These are phyloP conservation scores for Naja naja DNA, from an alignment of 2,113 vertebrate genomes.

Conservation along the genomic window DNA sequence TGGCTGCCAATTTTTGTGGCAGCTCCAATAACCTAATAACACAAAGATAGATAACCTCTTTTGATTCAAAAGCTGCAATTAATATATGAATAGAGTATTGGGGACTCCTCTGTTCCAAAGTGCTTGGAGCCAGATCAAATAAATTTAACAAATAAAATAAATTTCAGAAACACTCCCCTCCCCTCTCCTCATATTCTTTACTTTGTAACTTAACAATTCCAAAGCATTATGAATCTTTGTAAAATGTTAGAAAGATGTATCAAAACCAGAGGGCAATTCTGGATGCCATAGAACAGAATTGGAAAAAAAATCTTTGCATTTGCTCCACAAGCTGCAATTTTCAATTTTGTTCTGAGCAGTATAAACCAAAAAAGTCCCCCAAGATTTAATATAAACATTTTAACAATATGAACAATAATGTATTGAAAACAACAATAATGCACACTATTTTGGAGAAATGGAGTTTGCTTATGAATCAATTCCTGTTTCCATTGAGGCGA, in stretches of 20 bases:
- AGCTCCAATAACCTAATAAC: neutral
- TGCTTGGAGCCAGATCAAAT: neutral
- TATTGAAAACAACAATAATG: neutral
- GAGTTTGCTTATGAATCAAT: neutral
- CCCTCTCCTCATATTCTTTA: neutral
- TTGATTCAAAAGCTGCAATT: neutral
- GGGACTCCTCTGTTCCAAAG: neutral
- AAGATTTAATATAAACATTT: neutral
- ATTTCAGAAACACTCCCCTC: neutral
- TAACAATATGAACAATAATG: neutral
- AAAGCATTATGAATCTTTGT: neutral
- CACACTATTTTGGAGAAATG: neutral
- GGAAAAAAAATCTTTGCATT: neutral
- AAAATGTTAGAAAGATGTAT: neutral
- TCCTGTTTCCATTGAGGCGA: slow-evolving; percentile 32
- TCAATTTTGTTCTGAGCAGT: neutral
- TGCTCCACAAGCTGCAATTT: neutral
- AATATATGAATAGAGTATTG: neutral
- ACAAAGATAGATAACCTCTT: neutral
- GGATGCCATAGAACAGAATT: neutral
- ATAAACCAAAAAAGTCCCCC: neutral
- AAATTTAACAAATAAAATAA: neutral
- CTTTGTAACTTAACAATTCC: neutral
- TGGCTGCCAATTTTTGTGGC: neutral
- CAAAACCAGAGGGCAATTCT: neutral